Evolutionary conservation across 92 coral and sea anemone species (phyloP), one percentile per base, ranked within the genome.

Genomic region (Zoanthus sansibaricus): DNA sequence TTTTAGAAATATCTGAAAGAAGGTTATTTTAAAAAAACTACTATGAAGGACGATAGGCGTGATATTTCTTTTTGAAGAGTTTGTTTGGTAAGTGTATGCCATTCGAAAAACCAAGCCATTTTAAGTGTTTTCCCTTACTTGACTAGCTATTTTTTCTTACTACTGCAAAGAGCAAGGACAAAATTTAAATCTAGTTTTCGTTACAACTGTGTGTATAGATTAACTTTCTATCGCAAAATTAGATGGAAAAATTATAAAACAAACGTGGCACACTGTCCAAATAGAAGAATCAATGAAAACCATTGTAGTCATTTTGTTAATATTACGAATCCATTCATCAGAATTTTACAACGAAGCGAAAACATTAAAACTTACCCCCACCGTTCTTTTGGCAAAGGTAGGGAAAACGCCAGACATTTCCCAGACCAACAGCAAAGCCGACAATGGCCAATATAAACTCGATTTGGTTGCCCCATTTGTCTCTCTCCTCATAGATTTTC

Each of bases 381-480:
- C 85, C 85, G 13, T 80, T 80, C 31, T 80, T 80, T 67, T 80
- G 85, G 85, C 85, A 80, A 46, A 80, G 85, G 47, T 80, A 80
- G 1, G 85, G 85, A 25, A 80, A 80, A 80, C 85, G 85, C 85
- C 85, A 80, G 13, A 80, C 85, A 67, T 80, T 80, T 21, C 85
- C 85, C 9, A 80, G 54, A 9, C 85, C 85, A 6, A 80, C 85
- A 9, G 85, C 85, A 52, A 80, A 80, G 3, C 85, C 85, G 6
- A 80, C 85, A 51, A 80, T 80, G 13, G 85, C 85, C 11, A 80
- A 71, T 37, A 80, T 80, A 31, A 80, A 80, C 42, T 80, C 85
- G 37, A 80, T 67, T 51, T 80, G 85, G 20, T 80, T 80, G 9
- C 85, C 85, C 85, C 85, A 80, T 62, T 80, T 80, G 14, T 80